A percentile compares a stretch with the other conserved stretches of the same genome.
These are phyloP conservation scores for Apeira syringaria DNA, from an alignment of 2,888 invertebrate species.

Conservation along the genomic window DNA sequence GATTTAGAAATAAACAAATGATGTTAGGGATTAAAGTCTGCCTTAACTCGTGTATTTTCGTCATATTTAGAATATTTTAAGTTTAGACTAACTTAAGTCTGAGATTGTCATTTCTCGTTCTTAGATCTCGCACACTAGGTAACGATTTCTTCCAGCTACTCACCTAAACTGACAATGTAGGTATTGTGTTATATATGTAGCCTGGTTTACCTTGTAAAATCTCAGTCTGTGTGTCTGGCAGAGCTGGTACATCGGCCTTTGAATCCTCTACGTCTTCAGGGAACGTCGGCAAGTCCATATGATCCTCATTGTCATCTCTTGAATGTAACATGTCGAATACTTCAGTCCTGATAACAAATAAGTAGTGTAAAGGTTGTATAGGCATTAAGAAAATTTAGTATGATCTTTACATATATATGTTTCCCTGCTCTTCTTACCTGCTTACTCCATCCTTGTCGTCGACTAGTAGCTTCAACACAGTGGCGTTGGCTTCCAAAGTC, in stretches of 20 bases:
- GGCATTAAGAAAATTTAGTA: too few species aligned
- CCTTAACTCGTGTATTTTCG: neutral
- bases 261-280: slow-evolving; percentile 67
- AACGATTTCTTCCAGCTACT: too few species aligned
- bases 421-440: slow-evolving; percentile 45
- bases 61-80: slow-evolving; percentile 8
- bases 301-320: slow-evolving; percentile 63
- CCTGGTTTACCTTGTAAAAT: slow-evolving; percentile 76
- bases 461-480: slow-evolving; percentile 69
- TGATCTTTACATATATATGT: too few species aligned
- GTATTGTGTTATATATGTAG: too few species aligned
- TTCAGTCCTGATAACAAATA: slow-evolving; percentile 55
- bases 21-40: too few species aligned
- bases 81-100: too few species aligned
- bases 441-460: slow-evolving; percentile 75
- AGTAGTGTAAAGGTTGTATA: neutral
- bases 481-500: slow-evolving; percentile 74
- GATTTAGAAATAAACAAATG: neutral
- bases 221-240: slow-evolving; percentile 67
- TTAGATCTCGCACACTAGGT: too few species aligned
- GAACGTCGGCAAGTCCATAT: slow-evolving; percentile 66
- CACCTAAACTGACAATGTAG: too few species aligned
- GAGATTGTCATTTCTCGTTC: too few species aligned
- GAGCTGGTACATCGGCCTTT: slow-evolving; percentile 49
- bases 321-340: slow-evolving; percentile 80